Evolutionary conservation across 1,140 invertebrate genomes (phyloP), one percentile per base, ranked within the genome.

Genomic region (Apis laboriosa): DNA sequence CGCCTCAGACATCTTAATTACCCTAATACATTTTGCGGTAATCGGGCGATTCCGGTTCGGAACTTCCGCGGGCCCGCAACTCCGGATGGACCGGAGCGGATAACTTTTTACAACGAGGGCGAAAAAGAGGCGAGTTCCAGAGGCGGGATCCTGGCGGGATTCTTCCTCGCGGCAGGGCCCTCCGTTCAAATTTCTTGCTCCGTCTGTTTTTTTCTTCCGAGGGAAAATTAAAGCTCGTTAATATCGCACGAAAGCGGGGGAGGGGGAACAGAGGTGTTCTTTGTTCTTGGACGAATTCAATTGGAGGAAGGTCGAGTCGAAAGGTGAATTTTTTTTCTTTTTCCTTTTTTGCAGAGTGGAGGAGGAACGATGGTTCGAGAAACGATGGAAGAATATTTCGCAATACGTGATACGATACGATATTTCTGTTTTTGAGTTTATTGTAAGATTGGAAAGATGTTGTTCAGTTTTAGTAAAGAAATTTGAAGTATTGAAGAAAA

Each of bases 1-100:
- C 51, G 70, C 34, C 71, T 56, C 60, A 66, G 71, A 80, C 51
- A n/a, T 66, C 73, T 80, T 80, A 80, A 80, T 80, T 74, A 80
- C 60, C 71, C 58, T 80, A 80, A 80, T 80, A 74, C 71, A 55
- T 80, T 80, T 63, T 75, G 71, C 71, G 60, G 71, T 66, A 75
- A 80, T 80, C 71, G 78, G 70, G 28, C 78, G 60, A 64, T 80
- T 74, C 70, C 70, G 53, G 11, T 7, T 24, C 24, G 24, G 58
- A 64, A 64, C 21, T 74, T 56, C 51, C 61, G 71, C 43, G 67
- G 19, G 34, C 53, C 1, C 15, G 9, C 12, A 34, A 34, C 34
- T 24, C 15, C 7, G 71, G 55, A 73, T 58, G 55, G 17, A 43
- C 55, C 55, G 34, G 34, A 34, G 21, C 9, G 61, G 71, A 66